phyloP scores from a whole-genome alignment of 2,797 vertebrate species.

The Nyctalus aviator region DNA sequence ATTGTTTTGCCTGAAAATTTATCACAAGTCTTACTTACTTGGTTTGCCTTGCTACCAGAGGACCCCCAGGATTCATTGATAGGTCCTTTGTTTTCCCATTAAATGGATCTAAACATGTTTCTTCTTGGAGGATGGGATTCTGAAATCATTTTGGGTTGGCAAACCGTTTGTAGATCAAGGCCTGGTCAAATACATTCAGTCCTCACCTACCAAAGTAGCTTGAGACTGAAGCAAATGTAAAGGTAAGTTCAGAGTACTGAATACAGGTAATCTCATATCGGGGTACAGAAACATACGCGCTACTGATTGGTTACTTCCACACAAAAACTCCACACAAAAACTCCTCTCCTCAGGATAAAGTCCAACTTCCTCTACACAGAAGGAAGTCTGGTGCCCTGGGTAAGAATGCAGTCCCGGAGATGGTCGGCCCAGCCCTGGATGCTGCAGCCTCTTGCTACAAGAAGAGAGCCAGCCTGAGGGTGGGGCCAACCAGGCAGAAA shows the following conservation, averaged over 20 bases:
- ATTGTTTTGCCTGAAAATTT: neutral
- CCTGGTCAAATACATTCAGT: neutral
- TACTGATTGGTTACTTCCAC: conserved; percentile 6
- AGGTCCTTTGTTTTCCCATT: neutral
- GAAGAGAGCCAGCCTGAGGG: neutral
- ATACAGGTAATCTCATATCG: neutral
- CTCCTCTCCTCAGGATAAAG: neutral
- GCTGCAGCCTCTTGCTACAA: neutral
- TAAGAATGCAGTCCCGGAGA: neutral
- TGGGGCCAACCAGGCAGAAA: neutral
- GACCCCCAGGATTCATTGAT: neutral
- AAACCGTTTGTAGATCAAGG: neutral
- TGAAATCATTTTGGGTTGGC: neutral
- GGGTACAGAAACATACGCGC: neutral
- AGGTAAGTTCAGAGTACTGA: neutral
- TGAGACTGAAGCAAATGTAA: neutral
- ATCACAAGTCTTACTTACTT: neutral
- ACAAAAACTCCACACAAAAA: neutral
- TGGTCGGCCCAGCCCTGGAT: accelerated
- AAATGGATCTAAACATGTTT: neutral
- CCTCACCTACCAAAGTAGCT: neutral
- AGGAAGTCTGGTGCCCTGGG: neutral
- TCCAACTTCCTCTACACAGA: neutral
- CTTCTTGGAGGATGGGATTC: neutral
- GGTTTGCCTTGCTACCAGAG: neutral